These are phyloP conservation scores for Drosophila prosaltans DNA, from an alignment of 1,140 invertebrate genomes.

Conservation along the genomic window DNA sequence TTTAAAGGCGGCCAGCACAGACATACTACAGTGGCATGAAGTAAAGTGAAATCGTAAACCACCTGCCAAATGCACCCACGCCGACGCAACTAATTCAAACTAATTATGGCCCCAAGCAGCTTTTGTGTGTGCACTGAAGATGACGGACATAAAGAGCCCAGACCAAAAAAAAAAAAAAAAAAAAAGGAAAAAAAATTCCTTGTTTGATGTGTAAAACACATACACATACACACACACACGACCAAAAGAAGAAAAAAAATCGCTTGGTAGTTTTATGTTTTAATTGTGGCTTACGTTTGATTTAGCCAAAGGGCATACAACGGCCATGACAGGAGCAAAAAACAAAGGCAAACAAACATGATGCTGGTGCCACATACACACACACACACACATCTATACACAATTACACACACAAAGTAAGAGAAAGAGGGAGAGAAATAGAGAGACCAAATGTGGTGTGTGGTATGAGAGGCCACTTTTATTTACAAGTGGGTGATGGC, in stretches of 20 bases:
- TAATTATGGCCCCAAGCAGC: conserved; percentile 59
- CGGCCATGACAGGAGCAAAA: conserved; percentile 73
- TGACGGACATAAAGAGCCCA: conserved; percentile 34
- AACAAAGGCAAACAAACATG: conserved; percentile 75
- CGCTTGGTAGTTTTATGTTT: conserved; percentile 68
- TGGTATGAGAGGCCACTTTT: conserved; percentile 52
- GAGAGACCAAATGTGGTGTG: background rate
- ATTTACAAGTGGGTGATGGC: conserved; percentile 76
- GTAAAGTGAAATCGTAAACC: conserved; percentile 21
- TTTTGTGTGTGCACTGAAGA: conserved; percentile 43
- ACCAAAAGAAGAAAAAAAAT: background rate
- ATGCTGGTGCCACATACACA: conserved; percentile 59
- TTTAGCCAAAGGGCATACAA: conserved; percentile 71
- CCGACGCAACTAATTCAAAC: conserved; percentile 71
- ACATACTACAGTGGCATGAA: background rate
- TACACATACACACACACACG: conserved; percentile 1
- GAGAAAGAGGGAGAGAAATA: background rate
- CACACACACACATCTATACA: conserved; percentile 30
- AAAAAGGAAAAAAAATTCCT: conserved; percentile 23
- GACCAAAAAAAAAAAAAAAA: conserved; percentile 8
- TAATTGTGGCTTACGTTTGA: conserved; percentile 80
- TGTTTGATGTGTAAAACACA: conserved; percentile 65
- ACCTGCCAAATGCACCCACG: conserved; percentile 61
- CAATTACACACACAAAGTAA: conserved; percentile 33
- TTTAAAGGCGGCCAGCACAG: background rate